Conservation (phyloP, 2,797 vertebrate genomes). For the Periparus ater region DNA sequence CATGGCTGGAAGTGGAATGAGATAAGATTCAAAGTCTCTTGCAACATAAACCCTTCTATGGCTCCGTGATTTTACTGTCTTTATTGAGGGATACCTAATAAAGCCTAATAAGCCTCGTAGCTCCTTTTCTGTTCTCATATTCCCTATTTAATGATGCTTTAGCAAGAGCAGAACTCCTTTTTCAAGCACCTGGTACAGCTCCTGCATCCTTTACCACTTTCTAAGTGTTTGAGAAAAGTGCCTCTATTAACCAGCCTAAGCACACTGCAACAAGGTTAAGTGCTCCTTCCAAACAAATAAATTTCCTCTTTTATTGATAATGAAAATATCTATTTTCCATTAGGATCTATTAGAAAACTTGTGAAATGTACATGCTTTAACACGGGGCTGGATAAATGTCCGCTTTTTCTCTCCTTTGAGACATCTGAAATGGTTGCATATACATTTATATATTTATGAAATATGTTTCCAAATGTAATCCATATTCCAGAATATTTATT, state of each 20-base stretch:
- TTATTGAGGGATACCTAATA: neutral
- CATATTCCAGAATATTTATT: neutral
- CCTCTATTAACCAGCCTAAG: neutral
- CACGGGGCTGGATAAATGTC: rapidly evolving
- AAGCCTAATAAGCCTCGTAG: neutral
- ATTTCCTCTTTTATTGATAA: neutral
- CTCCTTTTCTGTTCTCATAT: neutral
- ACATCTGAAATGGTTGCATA: neutral
- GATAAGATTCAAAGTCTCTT: neutral
- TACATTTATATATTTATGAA: too few relatives aligned
- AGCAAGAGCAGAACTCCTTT: neutral
- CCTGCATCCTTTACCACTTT: neutral
- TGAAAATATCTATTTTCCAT: neutral
- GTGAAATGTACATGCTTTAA: neutral
- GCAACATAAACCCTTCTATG: too few relatives aligned
- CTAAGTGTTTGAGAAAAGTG: neutral
- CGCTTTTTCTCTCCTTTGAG: neutral
- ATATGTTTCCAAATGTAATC: neutral
- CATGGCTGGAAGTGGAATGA: rapidly evolving
- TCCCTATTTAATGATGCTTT: neutral
- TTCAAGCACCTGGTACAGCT: neutral
- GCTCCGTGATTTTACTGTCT: neutral
- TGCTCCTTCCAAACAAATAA: neutral
- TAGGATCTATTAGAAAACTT: neutral
- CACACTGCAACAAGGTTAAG: neutral